Evolutionary conservation across 2,888 invertebrate species (phyloP).

Genomic region (Carabus problematicus): DNA sequence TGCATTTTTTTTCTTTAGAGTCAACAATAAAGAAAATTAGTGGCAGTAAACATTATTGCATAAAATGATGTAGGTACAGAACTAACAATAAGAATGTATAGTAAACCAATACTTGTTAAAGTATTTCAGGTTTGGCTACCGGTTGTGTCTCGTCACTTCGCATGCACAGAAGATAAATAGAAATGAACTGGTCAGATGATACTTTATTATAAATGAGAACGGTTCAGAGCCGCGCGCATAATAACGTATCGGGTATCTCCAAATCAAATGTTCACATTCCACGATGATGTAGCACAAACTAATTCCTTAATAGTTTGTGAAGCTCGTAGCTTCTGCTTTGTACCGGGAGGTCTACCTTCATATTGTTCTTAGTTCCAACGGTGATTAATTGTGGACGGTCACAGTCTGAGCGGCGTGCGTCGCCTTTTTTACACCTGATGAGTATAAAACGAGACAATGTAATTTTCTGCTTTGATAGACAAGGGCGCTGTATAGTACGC

Average conservation of each 20-base stretch:
- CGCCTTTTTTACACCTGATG: constrained; percentile 39
- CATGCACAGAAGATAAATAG: not conserved
- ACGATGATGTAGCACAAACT: constrained; percentile 58
- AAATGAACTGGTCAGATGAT: constrained; percentile 18
- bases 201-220: constrained; percentile 35
- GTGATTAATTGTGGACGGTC: constrained; percentile 7
- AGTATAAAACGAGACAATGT: constrained; percentile 55
- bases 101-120: too few relatives aligned
- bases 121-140: not conserved
- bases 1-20: not conserved
- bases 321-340: constrained; percentile 56
- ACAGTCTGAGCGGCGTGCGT: constrained; percentile 23
- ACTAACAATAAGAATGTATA: too few relatives aligned
- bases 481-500: constrained; percentile 49
- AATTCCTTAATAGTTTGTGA: constrained; percentile 57
- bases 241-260: constrained; percentile 52
- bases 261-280: constrained; percentile 59
- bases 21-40: too few relatives aligned
- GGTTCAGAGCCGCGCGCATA: not conserved
- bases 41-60: not conserved
- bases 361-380: constrained; percentile 18
- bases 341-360: constrained; percentile 42
- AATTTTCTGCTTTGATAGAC: constrained; percentile 58
- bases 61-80: too few relatives aligned
- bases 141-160: too few relatives aligned